Evolutionary conservation across 2,888 invertebrate genomes (phyloP), one percentile per base, ranked within the genome.

Genomic region (Hartigia nigra): DNA sequence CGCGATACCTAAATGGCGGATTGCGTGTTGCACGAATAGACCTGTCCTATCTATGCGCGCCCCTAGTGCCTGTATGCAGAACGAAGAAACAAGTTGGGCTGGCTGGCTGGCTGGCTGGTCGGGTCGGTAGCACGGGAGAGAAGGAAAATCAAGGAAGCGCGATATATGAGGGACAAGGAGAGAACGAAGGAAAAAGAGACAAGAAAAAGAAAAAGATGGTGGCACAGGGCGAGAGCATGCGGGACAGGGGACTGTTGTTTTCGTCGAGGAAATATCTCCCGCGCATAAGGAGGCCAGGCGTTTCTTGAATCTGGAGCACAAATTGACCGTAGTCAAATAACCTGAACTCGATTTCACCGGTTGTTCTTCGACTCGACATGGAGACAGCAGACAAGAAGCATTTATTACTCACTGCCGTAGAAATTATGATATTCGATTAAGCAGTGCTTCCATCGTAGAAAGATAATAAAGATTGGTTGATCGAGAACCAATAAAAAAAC

Each of bases 71-170:
- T 55, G 23, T 23, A 55, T 23, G 23, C 55, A 55, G 55, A 23
- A 23, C 55, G 55, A 55, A 55, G 55, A 55, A 55, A 23, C 55
- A 55, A 55, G 55, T 55, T 4, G 23, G 55, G 55, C 55, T 55
- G 55, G 55, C 55, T 55, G 55, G 9, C 23, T 23, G 55, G 55
- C 55, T 55, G 55, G 55, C 55, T 55, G 55, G 9, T 55, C 55
- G 5, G 23, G 23, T 55, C 9, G 55, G 55, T 55, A 55, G 23
- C 2, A 55, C 55, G 5, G 76, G 69, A 77, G 70, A 76, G 31
- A 31, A 69, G 35, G 23, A 79, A 77, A 74, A 76, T 77, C 23
- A 35, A 31, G 76, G 55, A 35, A 23, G 34, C 39, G 76, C 70
- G 37, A 75, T 23, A 31, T 72, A 75, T 23, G 34, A 12, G 14